Evolutionary conservation across 2,113 vertebrate species (phyloP).

Genomic region (Mormoops blainvillei): DNA sequence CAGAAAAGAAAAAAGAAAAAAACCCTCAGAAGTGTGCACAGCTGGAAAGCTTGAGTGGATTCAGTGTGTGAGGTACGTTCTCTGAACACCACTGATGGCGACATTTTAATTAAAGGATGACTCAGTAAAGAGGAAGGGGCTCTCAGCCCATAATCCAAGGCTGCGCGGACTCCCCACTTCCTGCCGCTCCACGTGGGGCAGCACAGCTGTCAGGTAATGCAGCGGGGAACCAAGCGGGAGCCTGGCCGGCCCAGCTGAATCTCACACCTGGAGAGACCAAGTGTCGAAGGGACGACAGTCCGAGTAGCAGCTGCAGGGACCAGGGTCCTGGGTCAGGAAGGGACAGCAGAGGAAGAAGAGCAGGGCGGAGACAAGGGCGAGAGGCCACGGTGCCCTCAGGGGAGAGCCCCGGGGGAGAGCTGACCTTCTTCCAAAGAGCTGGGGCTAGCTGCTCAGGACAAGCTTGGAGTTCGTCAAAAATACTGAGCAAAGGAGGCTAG

Average conservation of each 20-base stretch:
- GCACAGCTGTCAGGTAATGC: too few species aligned
- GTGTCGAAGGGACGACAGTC: rapidly evolving
- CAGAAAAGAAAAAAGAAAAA: background rate
- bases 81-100: rapidly evolving
- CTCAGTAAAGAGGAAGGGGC: background rate
- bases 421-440: background rate
- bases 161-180: rapidly evolving
- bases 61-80: rapidly evolving
- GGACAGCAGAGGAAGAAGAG: rapidly evolving
- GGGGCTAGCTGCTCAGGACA: rapidly evolving
- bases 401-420: background rate
- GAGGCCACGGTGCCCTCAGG: rapidly evolving
- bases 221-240: background rate
- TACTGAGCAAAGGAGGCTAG: rapidly evolving
- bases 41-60: too few species aligned
- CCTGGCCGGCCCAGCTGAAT: too few species aligned
- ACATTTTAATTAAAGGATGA: background rate
- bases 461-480: background rate
- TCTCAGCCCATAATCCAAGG: background rate
- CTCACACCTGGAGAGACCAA: background rate
- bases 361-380: background rate
- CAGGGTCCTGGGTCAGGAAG: background rate
- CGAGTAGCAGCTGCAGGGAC: background rate
- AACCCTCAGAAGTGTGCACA: background rate
- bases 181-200: rapidly evolving